phyloP scores from a whole-genome alignment of 2,797 vertebrate species.

The Sebastes iracundus region DNA sequence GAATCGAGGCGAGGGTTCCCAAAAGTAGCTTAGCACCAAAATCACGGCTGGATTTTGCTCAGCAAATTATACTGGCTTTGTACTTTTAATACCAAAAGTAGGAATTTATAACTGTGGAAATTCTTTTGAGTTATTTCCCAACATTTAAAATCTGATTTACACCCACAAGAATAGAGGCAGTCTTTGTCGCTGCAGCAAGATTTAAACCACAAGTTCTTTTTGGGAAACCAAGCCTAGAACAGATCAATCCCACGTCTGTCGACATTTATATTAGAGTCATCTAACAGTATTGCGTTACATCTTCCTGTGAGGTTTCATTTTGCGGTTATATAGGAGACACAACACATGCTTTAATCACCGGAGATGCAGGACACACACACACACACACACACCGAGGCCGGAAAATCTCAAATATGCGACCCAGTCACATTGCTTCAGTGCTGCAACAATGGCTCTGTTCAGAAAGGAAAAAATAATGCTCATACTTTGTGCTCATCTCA shows the following conservation, averaged over 20 bases:
- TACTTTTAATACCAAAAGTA: not conserved
- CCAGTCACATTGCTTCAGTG: conserved; percentile 21
- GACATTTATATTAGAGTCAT: conserved; percentile 37
- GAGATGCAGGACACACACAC: conserved; percentile 10
- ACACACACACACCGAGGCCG: not conserved
- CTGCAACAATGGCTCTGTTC: conserved; percentile 41
- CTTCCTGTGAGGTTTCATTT: conserved; percentile 26
- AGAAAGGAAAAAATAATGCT: conserved; percentile 7
- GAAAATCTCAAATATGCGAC: conserved; percentile 32
- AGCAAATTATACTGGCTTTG: not conserved
- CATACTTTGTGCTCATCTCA: conserved; percentile 37
- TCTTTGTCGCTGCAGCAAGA: not conserved
- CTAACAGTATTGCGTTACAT: conserved; percentile 35
- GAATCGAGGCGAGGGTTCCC: conserved; percentile 51
- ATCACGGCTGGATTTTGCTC: conserved; percentile 30
- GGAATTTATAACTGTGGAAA: not conserved
- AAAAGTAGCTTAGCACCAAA: conserved; percentile 54
- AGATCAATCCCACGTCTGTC: conserved; percentile 8
- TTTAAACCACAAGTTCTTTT: conserved; percentile 10
- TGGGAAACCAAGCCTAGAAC: conserved; percentile 45
- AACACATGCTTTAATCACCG: conserved; percentile 32
- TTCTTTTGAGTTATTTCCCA: not conserved
- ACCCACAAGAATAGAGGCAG: not conserved
- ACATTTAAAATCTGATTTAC: conserved; percentile 19
- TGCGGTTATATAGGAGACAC: conserved; percentile 12